phyloP scores from a whole-genome alignment of 2,113 vertebrate genomes.

The Nyctereutes procyonoides region DNA sequence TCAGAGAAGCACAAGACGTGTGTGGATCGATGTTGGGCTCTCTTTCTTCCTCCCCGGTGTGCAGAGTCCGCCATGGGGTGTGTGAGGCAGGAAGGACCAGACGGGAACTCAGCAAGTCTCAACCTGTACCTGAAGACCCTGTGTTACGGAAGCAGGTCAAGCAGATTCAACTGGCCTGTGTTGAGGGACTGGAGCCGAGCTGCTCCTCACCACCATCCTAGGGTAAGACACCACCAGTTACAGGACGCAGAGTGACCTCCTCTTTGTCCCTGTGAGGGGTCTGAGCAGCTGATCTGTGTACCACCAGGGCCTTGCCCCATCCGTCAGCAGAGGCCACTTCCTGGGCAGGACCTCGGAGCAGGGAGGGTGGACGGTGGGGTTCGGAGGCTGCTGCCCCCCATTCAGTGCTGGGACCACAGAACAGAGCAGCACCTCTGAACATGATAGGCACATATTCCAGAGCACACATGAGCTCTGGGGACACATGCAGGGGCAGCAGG shows the following conservation, averaged over 20 bases:
- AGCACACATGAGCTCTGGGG: too few relatives aligned
- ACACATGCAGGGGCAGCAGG: not conserved
- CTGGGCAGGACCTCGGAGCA: not conserved
- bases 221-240: accelerated
- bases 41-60: too few relatives aligned
- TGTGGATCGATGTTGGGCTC: accelerated
- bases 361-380: not conserved
- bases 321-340: not conserved
- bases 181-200: not conserved
- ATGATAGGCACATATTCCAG: too few relatives aligned
- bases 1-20: accelerated
- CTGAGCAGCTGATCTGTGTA: not conserved
- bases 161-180: too few relatives aligned
- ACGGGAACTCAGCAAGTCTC: not conserved
- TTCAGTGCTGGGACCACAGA: too few relatives aligned
- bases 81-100: not conserved
- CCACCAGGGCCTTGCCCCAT: accelerated
- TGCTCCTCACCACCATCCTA: not conserved
- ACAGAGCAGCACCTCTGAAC: not conserved
- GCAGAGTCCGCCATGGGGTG: not conserved
- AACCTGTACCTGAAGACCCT: too few relatives aligned
- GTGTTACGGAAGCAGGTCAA: not conserved
- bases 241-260: not conserved
- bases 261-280: not conserved
- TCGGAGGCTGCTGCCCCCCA: too few relatives aligned